Base-by-base conservation (phyloP, 2,888 invertebrate species). In the Trachelus stipa region DNA sequence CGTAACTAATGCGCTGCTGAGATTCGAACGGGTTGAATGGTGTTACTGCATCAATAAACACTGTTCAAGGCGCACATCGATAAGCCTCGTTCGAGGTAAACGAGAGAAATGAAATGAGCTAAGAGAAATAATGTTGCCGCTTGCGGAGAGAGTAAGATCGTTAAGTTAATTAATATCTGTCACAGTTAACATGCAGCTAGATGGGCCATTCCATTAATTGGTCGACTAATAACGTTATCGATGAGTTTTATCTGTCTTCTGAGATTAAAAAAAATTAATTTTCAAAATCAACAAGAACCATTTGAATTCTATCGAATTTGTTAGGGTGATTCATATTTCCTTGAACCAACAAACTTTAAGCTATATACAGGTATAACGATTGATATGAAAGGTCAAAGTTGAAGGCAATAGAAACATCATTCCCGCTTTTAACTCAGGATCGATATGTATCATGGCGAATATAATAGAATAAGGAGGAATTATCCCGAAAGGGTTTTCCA, bases 1-100 rank as follows among this genome's bases (percentile, higher is more conserved):
- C 33, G 71, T 71, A 33, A 31, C 71, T 71, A 71, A 71, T 71
- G 71, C 71, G 31, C 12, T 15, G 71, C 15, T 71, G 31, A 71
- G 71, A 71, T 33, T 71, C 33, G 6, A 71, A 33, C 71, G 71
- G 33, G 71, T 15, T 23, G 40, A 9, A 23, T 31, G 31, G 71
- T 71, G 71, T 15, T 31, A 71, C 71, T 30, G 71, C 31, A 71
- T 30, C 71, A 15, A 33, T 71, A 31, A 15, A 23, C 40, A 6
- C 40, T 56, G 23, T 35, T 35, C 11, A 35, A 35, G 35, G 35
- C 35, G 12, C 35, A 35, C 11, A 35, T 35, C 35, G 35, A 35
- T 12, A 35, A 56, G 40, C 40, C 40, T 12, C 71, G 71, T 71
- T 71, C 71, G 71, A 56, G 15, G 40, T 56, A 56, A 56, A 71